These are phyloP conservation scores for Andrena minutula DNA, from an alignment of 2,888 invertebrate species.

Conservation along the genomic window DNA sequence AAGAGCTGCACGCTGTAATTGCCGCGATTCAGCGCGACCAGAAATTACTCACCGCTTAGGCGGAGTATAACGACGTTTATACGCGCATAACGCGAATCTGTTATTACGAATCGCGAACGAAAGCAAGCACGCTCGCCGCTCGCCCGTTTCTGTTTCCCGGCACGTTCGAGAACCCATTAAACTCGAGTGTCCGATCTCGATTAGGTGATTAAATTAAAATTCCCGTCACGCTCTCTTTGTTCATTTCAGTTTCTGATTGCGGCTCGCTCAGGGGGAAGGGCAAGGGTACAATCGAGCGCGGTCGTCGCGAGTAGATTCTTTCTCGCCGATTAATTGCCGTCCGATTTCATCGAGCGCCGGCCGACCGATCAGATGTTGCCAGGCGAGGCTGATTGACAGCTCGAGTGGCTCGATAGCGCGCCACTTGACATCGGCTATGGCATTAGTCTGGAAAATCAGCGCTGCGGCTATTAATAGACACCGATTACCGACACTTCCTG, in stretches of 20 bases:
- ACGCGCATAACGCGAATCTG: slow-evolving; percentile 16
- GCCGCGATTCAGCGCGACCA: slow-evolving; percentile 26
- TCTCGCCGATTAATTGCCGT: slow-evolving; percentile 52
- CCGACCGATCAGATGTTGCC: slow-evolving; percentile 10
- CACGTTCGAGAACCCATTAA: not conserved
- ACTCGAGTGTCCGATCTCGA: slow-evolving; percentile 2
- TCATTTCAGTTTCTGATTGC: no score
- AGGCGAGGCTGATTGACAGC: slow-evolving; percentile 37
- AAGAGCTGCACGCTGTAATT: slow-evolving; percentile 34
- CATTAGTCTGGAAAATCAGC: slow-evolving; percentile 20
- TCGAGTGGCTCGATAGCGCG: slow-evolving; percentile 17
- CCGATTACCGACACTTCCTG: not conserved
- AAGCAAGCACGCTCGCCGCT: slow-evolving; percentile 20
- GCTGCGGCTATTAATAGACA: slow-evolving; percentile 21
- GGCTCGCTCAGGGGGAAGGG: not conserved
- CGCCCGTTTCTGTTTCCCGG: not conserved
- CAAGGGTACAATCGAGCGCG: slow-evolving; percentile 31
- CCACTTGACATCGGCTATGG: slow-evolving; percentile 7
- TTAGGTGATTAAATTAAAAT: not conserved
- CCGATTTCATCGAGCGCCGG: slow-evolving; percentile 38
- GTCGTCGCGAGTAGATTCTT: slow-evolving; percentile 32
- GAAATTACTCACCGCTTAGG: slow-evolving; percentile 25
- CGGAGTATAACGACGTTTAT: slow-evolving; percentile 23
- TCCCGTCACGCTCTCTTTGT: no score
- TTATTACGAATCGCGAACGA: slow-evolving; percentile 32